Evolutionary conservation across 2,888 invertebrate species (phyloP).

Genomic region (Parnassius glacialis): DNA sequence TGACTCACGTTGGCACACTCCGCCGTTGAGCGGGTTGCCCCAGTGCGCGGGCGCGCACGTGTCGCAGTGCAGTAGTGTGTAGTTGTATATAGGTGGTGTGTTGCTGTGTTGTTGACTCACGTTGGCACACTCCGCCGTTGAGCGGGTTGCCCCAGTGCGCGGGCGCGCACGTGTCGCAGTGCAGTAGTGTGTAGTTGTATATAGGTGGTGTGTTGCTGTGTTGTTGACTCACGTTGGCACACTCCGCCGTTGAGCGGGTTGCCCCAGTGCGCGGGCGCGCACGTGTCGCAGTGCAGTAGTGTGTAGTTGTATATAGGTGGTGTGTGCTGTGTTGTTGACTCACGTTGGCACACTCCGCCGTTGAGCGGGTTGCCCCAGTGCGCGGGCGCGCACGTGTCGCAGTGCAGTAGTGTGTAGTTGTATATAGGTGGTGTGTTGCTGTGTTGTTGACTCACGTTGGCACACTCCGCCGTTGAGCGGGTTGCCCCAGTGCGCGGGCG

Average conservation of each 20-base stretch:
- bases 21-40: slow-evolving; percentile 97
- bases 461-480: slow-evolving; percentile 97
- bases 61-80: slow-evolving; percentile 84
- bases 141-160: slow-evolving; percentile 97
- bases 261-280: slow-evolving; percentile 96
- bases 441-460: slow-evolving; percentile 78
- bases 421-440: slow-evolving; percentile 2
- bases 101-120: slow-evolving; percentile 60
- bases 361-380: slow-evolving; percentile 97
- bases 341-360: slow-evolving; percentile 93
- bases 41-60: slow-evolving; percentile 94
- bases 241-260: slow-evolving; percentile 96
- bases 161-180: slow-evolving; percentile 93
- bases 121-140: slow-evolving; percentile 95
- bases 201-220: slow-evolving; percentile 1
- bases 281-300: slow-evolving; percentile 88
- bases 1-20: slow-evolving; percentile 88
- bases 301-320: background rate
- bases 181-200: slow-evolving; percentile 41
- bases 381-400: slow-evolving; percentile 93
- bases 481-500: slow-evolving; percentile 95
- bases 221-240: slow-evolving; percentile 85
- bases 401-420: slow-evolving; percentile 73
- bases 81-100: background rate
- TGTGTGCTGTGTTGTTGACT: slow-evolving; percentile 43